phyloP scores from a whole-genome alignment of 2,888 invertebrate genomes.

The Caprella mutica region DNA sequence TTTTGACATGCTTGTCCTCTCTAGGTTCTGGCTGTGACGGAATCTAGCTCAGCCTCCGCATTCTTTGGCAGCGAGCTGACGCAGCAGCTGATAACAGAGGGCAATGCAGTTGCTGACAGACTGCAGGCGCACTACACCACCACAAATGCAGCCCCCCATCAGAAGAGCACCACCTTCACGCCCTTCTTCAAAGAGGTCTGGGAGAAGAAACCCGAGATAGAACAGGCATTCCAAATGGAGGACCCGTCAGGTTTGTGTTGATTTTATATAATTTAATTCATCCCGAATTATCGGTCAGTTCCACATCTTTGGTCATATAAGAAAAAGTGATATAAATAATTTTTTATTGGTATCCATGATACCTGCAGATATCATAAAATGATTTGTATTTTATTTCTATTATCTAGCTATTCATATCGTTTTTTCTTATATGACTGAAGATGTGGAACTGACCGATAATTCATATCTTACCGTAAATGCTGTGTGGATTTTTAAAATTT shows the following conservation, averaged over 20 bases:
- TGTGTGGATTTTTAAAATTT: no score
- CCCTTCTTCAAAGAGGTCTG: conserved; percentile 93
- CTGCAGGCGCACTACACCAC: conserved; percentile 86
- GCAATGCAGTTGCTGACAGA: conserved; percentile 80
- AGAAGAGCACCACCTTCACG: conserved; percentile 84
- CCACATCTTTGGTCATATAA: no score
- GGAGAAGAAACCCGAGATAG: conserved; percentile 90
- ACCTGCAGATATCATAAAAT: no score
- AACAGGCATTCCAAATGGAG: conserved; percentile 80
- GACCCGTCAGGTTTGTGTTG: conserved; percentile 45
- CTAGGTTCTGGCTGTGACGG: conserved; percentile 75
- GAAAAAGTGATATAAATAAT: no score
- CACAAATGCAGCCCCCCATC: conserved; percentile 68
- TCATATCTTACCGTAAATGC: no score
- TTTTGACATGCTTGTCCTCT: neutral
- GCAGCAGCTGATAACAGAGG: conserved; percentile 81
- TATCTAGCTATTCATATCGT: no score
- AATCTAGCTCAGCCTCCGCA: conserved; percentile 74
- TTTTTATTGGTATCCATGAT: no score
- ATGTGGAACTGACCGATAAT: no score
- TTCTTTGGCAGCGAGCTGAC: conserved; percentile 82
- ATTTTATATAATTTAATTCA: no score
- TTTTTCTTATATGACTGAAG: no score
- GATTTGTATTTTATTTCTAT: no score
- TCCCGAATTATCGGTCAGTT: no score